Evolutionary conservation across 2,797 vertebrate genomes (phyloP).

Genomic region (Tenualosa ilisha): DNA sequence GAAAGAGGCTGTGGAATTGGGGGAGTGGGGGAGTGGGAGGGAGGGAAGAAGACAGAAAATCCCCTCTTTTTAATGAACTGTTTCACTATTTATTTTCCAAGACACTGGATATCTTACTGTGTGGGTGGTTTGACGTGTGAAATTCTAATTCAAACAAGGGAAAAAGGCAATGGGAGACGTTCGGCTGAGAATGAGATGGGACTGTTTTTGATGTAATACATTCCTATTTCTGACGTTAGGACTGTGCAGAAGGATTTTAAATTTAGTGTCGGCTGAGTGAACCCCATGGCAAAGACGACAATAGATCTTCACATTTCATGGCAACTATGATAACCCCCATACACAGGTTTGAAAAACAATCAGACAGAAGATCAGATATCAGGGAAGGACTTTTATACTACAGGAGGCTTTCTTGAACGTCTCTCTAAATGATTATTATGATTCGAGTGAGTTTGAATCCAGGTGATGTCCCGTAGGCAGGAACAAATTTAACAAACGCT

Average conservation of each 20-base stretch:
- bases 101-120: constrained; percentile 39
- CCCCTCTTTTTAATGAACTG: not conserved
- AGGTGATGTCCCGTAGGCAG: not conserved
- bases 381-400: not conserved
- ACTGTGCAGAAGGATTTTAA: not conserved
- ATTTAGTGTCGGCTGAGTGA: not conserved
- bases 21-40: constrained; percentile 39
- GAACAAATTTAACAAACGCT: not conserved
- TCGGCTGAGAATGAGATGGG: not conserved
- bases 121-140: constrained; percentile 3
- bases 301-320: not conserved
- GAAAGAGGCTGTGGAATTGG: constrained; percentile 80
- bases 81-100: not conserved
- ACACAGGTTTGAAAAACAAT: not conserved
- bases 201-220: constrained; percentile 1
- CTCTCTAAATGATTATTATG: constrained; percentile 23
- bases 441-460: not conserved
- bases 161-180: not conserved
- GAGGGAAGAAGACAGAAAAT: not conserved
- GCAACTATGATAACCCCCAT: not conserved
- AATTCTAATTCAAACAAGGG: not conserved
- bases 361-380: not conserved
- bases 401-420: not conserved
- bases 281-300: not conserved
- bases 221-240: not conserved